Conservation (phyloP, 2,888 invertebrate genomes). For the Biston betularia region DNA sequence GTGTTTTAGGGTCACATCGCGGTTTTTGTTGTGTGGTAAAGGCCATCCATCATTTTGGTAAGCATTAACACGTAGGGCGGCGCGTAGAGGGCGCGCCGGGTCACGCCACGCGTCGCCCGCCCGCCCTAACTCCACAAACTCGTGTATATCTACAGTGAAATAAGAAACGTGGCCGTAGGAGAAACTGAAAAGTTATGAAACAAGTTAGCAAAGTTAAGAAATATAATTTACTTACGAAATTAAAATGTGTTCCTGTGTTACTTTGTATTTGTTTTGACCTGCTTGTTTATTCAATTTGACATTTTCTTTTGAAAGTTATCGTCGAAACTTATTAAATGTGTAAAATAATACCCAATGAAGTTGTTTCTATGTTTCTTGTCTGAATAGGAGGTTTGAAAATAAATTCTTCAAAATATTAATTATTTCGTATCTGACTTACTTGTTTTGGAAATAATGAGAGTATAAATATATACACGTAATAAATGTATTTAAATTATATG, state of each 20-base stretch:
- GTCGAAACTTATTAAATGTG: no score
- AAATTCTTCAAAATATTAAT: no score
- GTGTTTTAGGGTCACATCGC: slow-evolving; percentile 54
- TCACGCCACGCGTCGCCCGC: slow-evolving; percentile 62
- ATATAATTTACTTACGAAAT: slow-evolving; percentile 32
- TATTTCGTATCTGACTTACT: no score
- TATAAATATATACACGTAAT: no score
- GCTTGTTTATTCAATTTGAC: slow-evolving; percentile 3
- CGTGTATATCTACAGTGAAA: slow-evolving; percentile 33
- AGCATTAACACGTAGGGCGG: slow-evolving; percentile 71
- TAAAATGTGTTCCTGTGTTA: slow-evolving; percentile 23
- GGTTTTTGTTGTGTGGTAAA: slow-evolving; percentile 58
- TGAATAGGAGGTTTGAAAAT: no score
- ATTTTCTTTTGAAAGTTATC: background rate
- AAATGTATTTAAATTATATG: no score
- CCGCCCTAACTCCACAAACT: slow-evolving; percentile 34
- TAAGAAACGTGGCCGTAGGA: slow-evolving; percentile 36
- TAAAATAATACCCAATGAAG: no score
- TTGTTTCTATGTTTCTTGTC: no score
- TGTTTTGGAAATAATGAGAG: no score
- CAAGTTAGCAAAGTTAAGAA: slow-evolving; percentile 39
- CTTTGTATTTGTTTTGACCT: slow-evolving; percentile 11
- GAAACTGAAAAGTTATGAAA: slow-evolving; percentile 40
- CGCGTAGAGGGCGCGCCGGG: slow-evolving; percentile 69
- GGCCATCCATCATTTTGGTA: slow-evolving; percentile 73